Conservation (phyloP, 2,888 invertebrate genomes). For the Bedellia somnulentella region DNA sequence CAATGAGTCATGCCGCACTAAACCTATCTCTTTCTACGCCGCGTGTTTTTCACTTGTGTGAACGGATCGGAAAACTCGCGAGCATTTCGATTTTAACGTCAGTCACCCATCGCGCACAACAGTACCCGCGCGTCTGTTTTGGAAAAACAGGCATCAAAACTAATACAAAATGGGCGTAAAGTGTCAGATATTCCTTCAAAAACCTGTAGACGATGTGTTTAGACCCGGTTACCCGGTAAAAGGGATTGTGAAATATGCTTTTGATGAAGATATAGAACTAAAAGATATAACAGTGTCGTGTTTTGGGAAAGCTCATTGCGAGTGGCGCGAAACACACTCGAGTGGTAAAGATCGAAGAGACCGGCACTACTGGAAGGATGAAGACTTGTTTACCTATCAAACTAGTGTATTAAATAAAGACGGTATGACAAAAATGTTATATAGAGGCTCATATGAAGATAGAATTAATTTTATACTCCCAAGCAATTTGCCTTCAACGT, state of each 20-base stretch:
- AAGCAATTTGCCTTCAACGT: constrained; percentile 4
- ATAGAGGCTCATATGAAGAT: constrained; percentile 1
- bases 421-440: neutral
- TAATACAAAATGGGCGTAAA: constrained; percentile 15
- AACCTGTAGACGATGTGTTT: constrained; percentile 11
- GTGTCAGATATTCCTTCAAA: constrained; percentile 16
- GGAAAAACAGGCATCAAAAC: neutral
- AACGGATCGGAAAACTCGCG: too few relatives aligned
- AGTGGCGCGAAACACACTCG: neutral
- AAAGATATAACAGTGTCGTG: constrained; percentile 14
- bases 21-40: too few relatives aligned
- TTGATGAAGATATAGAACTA: constrained; percentile 13
- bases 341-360: neutral
- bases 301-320: constrained; percentile 11
- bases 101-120: too few relatives aligned
- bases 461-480: constrained; percentile 3
- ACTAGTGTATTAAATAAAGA: neutral
- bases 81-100: too few relatives aligned
- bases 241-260: constrained; percentile 15
- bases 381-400: neutral
- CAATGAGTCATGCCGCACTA: too few relatives aligned
- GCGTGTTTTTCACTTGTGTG: too few relatives aligned
- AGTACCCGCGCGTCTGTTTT: too few relatives aligned
- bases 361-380: neutral
- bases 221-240: constrained; percentile 12